Evolutionary conservation across 1,140 invertebrate genomes (phyloP).

Genomic region (Oreohelix idahoensis): DNA sequence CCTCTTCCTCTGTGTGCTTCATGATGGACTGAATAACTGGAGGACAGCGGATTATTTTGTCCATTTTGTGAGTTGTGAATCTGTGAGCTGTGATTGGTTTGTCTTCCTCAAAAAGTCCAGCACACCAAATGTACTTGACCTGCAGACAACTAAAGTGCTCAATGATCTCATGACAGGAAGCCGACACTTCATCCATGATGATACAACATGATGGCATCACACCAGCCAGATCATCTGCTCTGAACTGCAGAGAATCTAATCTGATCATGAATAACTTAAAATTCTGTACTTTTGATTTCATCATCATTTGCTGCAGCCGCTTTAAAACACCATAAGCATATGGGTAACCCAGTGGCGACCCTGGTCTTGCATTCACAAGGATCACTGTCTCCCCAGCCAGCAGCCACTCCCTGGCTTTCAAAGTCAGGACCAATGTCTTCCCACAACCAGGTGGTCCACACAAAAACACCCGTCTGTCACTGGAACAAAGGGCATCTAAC

Average conservation of each 20-base stretch:
- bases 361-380: conserved; percentile 35
- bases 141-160: conserved; percentile 24
- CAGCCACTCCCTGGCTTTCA: conserved; percentile 40
- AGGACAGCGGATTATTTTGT: conserved; percentile 38
- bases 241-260: conserved; percentile 6
- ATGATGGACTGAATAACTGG: conserved; percentile 42
- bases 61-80: conserved; percentile 18
- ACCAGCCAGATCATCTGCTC: neutral
- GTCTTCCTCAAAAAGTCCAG: conserved; percentile 35
- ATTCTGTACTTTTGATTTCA: neutral
- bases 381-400: conserved; percentile 19
- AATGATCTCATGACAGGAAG: conserved; percentile 10
- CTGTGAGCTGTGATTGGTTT: neutral
- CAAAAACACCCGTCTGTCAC: conserved; percentile 19
- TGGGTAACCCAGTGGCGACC: conserved; percentile 5
- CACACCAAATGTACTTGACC: conserved; percentile 41
- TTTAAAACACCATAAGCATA: conserved; percentile 16
- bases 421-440: conserved; percentile 39
- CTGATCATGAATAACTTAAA: neutral
- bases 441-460: conserved; percentile 41
- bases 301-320: conserved; percentile 20
- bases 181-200: conserved; percentile 26
- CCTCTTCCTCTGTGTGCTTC: conserved; percentile 30
- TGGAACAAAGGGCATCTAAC: conserved; percentile 20
- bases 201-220: conserved; percentile 21